Percentiles rank a stretch among this genome's conserved stretches.
These are phyloP conservation scores for Sminthurides bifidus DNA, from an alignment of 1,140 invertebrate genomes.

Conservation along the genomic window DNA sequence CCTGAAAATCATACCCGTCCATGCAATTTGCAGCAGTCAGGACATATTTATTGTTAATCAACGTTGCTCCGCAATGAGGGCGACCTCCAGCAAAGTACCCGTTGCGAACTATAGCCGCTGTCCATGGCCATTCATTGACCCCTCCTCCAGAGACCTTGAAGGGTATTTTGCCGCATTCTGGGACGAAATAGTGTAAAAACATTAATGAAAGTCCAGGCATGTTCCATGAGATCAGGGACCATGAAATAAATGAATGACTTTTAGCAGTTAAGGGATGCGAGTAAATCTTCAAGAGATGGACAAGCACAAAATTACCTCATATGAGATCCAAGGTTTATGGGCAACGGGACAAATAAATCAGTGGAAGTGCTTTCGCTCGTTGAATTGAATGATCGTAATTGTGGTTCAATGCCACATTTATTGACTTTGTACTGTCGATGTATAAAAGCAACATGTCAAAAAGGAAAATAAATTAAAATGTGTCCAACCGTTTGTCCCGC, in stretches of 20 bases:
- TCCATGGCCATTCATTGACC: slow-evolving; percentile 29
- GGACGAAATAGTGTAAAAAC: slow-evolving; percentile 1
- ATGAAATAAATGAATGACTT: no score
- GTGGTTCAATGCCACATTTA: no score
- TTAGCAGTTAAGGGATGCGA: background rate
- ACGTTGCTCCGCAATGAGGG: slow-evolving; percentile 26
- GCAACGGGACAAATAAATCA: no score
- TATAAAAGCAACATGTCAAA: background rate
- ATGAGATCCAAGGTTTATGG: background rate
- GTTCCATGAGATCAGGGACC: no score
- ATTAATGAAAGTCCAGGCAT: background rate
- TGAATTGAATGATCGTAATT: no score
- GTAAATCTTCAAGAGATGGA: background rate
- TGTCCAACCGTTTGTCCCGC: background rate
- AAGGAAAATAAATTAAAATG: background rate
- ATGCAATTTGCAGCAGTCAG: slow-evolving; percentile 27
- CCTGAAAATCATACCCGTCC: slow-evolving; percentile 18
- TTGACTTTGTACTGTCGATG: no score
- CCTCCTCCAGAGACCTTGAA: slow-evolving; percentile 20
- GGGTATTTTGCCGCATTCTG: slow-evolving; percentile 29
- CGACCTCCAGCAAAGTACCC: slow-evolving; percentile 28
- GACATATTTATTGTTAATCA: slow-evolving; percentile 29
- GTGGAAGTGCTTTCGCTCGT: no score
- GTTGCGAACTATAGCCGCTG: slow-evolving; percentile 21
- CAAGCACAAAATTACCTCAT: background rate